phyloP scores from a whole-genome alignment of 2,888 invertebrate genomes.

The Patella depressa region DNA sequence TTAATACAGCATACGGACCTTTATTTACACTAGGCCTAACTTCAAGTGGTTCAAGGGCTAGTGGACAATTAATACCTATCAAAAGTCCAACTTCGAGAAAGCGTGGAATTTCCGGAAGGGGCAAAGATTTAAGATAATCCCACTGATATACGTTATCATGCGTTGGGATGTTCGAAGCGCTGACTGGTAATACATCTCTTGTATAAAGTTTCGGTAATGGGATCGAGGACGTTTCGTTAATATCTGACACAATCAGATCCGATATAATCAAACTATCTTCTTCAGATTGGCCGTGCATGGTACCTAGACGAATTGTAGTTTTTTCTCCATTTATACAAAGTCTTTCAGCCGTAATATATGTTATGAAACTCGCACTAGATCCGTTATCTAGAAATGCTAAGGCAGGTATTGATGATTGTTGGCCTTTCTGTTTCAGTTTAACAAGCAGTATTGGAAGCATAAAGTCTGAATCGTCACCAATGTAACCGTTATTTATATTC shows the following conservation, averaged over 20 bases:
- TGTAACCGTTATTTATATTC: too few relatives aligned
- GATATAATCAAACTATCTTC: neutral
- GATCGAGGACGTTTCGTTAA: neutral
- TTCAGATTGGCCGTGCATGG: conserved; percentile 9
- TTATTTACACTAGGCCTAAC: neutral
- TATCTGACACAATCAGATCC: neutral
- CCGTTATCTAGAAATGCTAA: conserved; percentile 22
- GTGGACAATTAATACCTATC: neutral
- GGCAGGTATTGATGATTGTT: too few relatives aligned
- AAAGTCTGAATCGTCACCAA: too few relatives aligned
- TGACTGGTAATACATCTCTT: neutral
- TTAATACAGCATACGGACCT: conserved; percentile 10
- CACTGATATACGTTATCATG: neutral
- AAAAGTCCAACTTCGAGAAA: neutral
- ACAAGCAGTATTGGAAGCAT: too few relatives aligned
- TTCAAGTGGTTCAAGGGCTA: neutral
- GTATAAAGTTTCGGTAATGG: neutral
- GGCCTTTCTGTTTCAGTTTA: too few relatives aligned
- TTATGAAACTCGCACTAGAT: conserved; percentile 15
- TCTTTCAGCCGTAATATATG: neutral
- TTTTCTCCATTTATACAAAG: conserved; percentile 4
- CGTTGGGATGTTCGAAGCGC: neutral
- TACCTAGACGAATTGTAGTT: conserved; percentile 15
- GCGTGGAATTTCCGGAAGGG: neutral
- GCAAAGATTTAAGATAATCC: neutral